These are phyloP conservation scores for Mylabris phalerata DNA, from an alignment of 1,140 invertebrate genomes.

Conservation along the genomic window DNA sequence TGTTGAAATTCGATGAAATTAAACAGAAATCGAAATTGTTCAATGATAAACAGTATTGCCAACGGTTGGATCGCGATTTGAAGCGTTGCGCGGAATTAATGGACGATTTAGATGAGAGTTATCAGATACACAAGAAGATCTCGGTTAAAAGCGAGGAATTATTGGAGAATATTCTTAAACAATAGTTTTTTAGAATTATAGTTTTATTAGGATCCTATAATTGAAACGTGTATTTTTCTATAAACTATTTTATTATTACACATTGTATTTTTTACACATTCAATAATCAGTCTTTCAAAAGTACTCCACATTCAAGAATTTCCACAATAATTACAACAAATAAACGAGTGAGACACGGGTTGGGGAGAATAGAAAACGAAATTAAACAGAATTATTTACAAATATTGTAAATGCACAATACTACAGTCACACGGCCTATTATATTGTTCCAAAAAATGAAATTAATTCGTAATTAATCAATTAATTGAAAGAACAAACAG, in stretches of 20 bases:
- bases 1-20: constrained; percentile 1
- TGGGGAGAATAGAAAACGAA: constrained; percentile 9
- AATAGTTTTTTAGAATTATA: not conserved
- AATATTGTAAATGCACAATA: constrained; percentile 35
- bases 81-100: constrained; percentile 21
- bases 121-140: constrained; percentile 28
- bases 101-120: constrained; percentile 31
- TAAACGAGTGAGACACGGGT: not conserved
- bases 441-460: not conserved
- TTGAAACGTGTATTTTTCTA: constrained; percentile 3
- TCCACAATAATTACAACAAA: constrained; percentile 13
- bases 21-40: not conserved
- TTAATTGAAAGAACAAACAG: not conserved
- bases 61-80: constrained; percentile 14
- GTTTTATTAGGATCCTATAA: not conserved
- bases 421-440: constrained; percentile 36
- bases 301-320: constrained; percentile 26
- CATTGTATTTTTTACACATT: constrained; percentile 31
- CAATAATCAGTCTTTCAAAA: constrained; percentile 38
- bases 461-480: not conserved
- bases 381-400: constrained; percentile 24
- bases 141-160: constrained; percentile 1
- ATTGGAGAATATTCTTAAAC: not conserved
- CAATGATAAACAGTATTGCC: not conserved
- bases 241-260: constrained; percentile 25